These are phyloP conservation scores for Cephus sareptanus DNA, from an alignment of 2,888 invertebrate genomes.

Conservation along the genomic window DNA sequence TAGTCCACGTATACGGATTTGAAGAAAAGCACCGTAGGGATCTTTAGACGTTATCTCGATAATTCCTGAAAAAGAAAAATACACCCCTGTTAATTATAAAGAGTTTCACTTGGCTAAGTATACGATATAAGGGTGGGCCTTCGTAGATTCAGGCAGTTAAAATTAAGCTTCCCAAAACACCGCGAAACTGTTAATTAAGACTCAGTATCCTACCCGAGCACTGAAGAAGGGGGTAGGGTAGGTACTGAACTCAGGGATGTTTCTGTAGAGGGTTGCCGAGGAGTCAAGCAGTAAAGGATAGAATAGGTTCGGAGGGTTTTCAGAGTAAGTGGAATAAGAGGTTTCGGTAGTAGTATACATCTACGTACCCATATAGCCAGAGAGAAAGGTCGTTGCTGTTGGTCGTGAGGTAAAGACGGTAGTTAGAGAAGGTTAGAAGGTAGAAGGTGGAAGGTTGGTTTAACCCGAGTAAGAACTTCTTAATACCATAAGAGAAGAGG, in stretches of 20 bases:
- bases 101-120: not conserved
- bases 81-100: not conserved
- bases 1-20: not conserved
- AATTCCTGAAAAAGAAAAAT: not conserved
- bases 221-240: constrained; percentile 2
- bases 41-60: not conserved
- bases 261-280: not conserved
- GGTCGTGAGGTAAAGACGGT: constrained; percentile 22
- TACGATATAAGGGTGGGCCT: not conserved
- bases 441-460: constrained; percentile 41
- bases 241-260: constrained; percentile 11
- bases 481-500: constrained; percentile 47
- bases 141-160: constrained; percentile 26
- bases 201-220: constrained; percentile 57
- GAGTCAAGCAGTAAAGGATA: constrained; percentile 2
- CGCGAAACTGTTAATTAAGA: constrained; percentile 66
- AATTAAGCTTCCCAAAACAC: constrained; percentile 63
- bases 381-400: constrained; percentile 25
- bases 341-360: not conserved
- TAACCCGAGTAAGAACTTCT: constrained; percentile 52
- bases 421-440: constrained; percentile 21
- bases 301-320: constrained; percentile 7
- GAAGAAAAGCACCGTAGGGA: not conserved
- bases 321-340: constrained; percentile 2
- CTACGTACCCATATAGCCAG: not conserved